Evolutionary conservation across 2,113 vertebrate species (phyloP), one percentile per base, ranked within the genome.

Genomic region (Forbesichthys agassizii): DNA sequence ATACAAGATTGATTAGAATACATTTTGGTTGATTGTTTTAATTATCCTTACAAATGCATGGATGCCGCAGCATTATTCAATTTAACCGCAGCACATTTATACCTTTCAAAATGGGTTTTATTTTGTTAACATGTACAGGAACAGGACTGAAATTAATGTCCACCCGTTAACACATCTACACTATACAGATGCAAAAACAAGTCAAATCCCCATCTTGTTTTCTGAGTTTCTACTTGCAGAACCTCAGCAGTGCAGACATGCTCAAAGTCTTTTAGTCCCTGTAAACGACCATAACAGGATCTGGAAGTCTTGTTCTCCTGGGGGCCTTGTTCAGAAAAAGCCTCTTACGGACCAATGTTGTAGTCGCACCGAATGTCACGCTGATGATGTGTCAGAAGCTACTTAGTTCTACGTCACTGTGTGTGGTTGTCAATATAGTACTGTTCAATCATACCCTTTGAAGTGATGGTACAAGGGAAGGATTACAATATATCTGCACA

Each of bases 51-150:
- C 16, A 18, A 47, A 69, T 61, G 64, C 73, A 51, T 33, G 51
- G 57, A 68, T 46, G 71, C 64, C 1, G 36, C 59, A 63, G 67
- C 59, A 64, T 27, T 7, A n/a, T 33, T 3, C 13, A 63, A 61
- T 36, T 12, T 13, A 71, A 58, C 59, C 78, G 64, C 11, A 47
- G 13, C 8, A 62, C 58, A 53, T 65, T 9, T 52, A 1, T 56
- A 78, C 63, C 86, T 85, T 89, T 88, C 80, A 90, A 92, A 92
- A 84, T 55, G 72, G 72, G 82, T 76, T 91, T 94, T 94, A 92
- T 94, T 94, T 88, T 80, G 88, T 89, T 89, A 90, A 92, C 89
- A 91, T 91, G 86, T 85, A 93, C 81, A 88, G 86, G 86, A 92
- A 92, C 88, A 89, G 88, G 87, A 93, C 90, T 85, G 88, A 91